These are phyloP conservation scores for Scleropages formosus DNA, from an alignment of 2,797 vertebrate genomes.

Conservation along the genomic window DNA sequence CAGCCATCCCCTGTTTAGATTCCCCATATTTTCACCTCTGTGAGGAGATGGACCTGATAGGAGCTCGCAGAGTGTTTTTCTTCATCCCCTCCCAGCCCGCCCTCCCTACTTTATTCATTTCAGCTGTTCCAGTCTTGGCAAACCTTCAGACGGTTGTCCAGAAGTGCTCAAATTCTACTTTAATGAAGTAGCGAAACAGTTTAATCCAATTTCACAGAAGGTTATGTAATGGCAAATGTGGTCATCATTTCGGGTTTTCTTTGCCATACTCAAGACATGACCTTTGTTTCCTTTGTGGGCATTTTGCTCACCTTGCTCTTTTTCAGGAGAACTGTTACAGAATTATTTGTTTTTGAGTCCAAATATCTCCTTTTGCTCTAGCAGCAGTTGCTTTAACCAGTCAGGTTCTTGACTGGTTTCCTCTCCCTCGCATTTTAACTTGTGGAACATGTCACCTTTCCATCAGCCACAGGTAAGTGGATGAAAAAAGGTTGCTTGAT, in stretches of 20 bases:
- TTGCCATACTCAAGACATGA: constrained; percentile 1
- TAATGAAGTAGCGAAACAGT: constrained; percentile 19
- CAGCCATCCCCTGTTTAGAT: constrained; percentile 34
- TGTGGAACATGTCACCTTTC: no score
- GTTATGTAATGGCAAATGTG: constrained; percentile 20
- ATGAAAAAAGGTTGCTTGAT: no score
- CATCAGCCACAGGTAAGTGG: no score
- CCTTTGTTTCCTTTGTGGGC: constrained; percentile 12
- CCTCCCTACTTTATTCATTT: not conserved
- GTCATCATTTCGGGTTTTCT: constrained; percentile 13
- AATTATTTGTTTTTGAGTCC: not conserved
- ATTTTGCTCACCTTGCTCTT: not conserved
- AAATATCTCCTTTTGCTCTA: no score
- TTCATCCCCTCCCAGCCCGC: not conserved
- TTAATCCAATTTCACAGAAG: constrained; percentile 22
- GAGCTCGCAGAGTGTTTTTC: constrained; percentile 16
- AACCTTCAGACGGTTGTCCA: constrained; percentile 10
- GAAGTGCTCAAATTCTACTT: constrained; percentile 15
- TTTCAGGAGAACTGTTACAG: not conserved
- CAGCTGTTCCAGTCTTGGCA: constrained; percentile 24
- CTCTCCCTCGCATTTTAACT: no score
- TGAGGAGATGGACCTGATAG: constrained; percentile 32
- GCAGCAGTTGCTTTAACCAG: no score
- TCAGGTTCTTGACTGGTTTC: no score
- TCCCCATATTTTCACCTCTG: constrained; percentile 33